A percentile compares a stretch with the other conserved stretches of the same genome.
These are phyloP conservation scores for Varanus komodoensis DNA, from an alignment of 2,113 vertebrate species.

Conservation along the genomic window DNA sequence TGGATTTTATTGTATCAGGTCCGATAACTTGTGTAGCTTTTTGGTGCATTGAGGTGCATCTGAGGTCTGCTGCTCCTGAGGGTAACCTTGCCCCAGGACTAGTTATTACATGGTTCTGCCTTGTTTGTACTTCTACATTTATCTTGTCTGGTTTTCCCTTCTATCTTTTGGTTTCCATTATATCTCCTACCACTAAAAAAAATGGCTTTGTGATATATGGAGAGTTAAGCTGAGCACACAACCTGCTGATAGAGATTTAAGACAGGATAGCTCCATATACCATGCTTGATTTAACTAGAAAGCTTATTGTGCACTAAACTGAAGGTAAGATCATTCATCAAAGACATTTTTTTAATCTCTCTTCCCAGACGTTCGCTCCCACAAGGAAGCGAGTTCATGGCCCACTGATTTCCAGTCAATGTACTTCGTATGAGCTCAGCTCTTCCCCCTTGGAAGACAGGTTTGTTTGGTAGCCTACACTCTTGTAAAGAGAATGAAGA, in stretches of 20 bases:
- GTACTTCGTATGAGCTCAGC: background rate
- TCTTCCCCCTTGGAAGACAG: conserved; percentile 6
- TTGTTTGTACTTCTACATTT: background rate
- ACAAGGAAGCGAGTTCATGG: background rate
- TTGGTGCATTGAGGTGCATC: background rate
- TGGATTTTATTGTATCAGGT: background rate
- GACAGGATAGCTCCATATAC: background rate
- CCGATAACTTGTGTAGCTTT: background rate
- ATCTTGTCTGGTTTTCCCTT: background rate
- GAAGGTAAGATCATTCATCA: conserved; percentile 16
- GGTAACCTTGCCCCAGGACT: background rate
- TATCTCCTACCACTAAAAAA: background rate
- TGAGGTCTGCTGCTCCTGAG: background rate
- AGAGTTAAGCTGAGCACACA: background rate
- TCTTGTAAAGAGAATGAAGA: background rate
- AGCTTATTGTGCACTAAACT: background rate
- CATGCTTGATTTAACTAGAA: background rate
- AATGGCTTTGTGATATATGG: background rate
- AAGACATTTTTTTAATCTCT: background rate
- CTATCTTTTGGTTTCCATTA: background rate
- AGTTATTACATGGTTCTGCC: background rate
- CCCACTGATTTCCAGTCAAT: conserved; percentile 12
- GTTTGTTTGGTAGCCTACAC: background rate
- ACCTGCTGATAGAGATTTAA: conserved; percentile 1
- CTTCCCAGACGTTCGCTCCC: background rate